Evolutionary conservation across 2,888 invertebrate species (phyloP), one percentile per base, ranked within the genome.

Genomic region (Brenthis ino): DNA sequence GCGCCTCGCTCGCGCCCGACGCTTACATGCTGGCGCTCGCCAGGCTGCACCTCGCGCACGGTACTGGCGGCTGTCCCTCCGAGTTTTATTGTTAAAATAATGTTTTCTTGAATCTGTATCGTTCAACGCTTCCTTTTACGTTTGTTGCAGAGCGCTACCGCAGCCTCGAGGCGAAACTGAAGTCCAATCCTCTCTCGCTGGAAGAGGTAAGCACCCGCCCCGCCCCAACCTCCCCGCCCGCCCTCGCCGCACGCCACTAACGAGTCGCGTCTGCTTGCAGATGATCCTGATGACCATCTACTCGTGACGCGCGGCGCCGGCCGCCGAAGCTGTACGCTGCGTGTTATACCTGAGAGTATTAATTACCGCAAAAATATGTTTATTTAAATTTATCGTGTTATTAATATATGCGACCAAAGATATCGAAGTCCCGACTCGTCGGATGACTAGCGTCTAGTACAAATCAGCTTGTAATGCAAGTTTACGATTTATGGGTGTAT

Each of bases 151-250:
- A 96, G 80, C 85, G 96, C 70, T 95, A 94, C 85, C 95, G 95
- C 79, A 95, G 93, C 78, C 91, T 96, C 75, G 95, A 96, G 80
- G 94, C 95, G 53, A 95, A 95, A 89, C 93, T 95, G 89, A 96
- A 95, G 85, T 94, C 94, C 72, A 96, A 95, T 85, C 95, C 96
- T 54, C 87, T 96, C 70, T 95, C 95, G 12, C 83, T 96, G 74
- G 96, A 96, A 91, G 96, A 96, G 93, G 95, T 95, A 82, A 83
- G 88, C 37, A 47, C 12, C 16, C 60, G 24, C 12, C 51, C 47
- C 14, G 11, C 43, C 14, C 43, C 24, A 12, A 11, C 3, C 2
- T 16, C 8, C 20, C 50, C 16, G 20, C 0, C 6, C 16, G 2
- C 33, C 50, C 14, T n/a, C 24, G n/a, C n/a, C 13, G 13, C n/a